Base-by-base conservation (phyloP, 1,140 invertebrate species). In the Branchinecta lindahli region DNA sequence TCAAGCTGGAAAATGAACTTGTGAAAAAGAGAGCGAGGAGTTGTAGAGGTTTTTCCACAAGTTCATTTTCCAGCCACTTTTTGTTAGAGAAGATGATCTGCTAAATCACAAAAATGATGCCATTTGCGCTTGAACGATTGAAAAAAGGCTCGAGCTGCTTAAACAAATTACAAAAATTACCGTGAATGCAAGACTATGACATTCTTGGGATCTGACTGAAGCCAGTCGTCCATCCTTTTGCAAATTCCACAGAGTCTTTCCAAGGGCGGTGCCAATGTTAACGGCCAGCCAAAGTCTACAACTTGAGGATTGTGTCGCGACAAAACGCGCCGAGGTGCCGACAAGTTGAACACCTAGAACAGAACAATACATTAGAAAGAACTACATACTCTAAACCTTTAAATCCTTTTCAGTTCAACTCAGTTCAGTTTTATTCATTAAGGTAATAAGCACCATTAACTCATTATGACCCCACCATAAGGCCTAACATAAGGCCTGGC, bases 151-250 rank as follows among this genome's bases (percentile, higher is more conserved):
- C 5, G 33, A 33, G 33, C 33, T 33, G 33, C 33, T 3, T 33
- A 33, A 33, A 33, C 33, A 33, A 33, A 33, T 33, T 33, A 33
- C 1, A 33, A 33, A 33, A 80, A 76, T 80, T 83, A 91, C 87
- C 91, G 93, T 73, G 90, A 89, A 76, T 94, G 87, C 52, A 95
- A 81, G 66, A 95, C 89, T 8, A 90, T 90, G 66, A 94, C 88
- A 79, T 92, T 89, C 15, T 87, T 83, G 0, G 77, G 77, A 75
- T 89, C 85, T 65, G 83, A 85, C 47, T 87, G 88, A 46, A 95
- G 81, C 91, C 91, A 95, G 71, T 89, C 90, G 80, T 95, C 92
- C 72, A 95, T 87, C 73, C 91, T 87, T 80, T 94, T 95, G 82
- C 93, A 95, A 68, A 94, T 86, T 67, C 88, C 87, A 79, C 92